Conservation (phyloP, 2,888 invertebrate genomes). For the Euzetes globulus region DNA sequence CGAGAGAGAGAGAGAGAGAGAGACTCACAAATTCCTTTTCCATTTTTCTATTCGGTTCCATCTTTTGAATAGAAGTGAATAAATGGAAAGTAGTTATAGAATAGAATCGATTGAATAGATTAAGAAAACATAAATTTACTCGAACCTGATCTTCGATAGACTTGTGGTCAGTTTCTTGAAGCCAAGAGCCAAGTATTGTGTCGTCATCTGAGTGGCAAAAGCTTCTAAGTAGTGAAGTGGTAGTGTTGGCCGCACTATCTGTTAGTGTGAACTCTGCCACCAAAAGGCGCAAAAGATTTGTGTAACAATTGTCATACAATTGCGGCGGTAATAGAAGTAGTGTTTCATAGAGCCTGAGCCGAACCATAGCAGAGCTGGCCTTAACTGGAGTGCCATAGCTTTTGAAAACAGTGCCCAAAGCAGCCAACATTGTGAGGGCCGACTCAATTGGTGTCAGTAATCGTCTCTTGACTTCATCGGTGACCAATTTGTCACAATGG, state of each 20-base stretch:
- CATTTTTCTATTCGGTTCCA: constrained; percentile 73
- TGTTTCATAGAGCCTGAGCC: constrained; percentile 84
- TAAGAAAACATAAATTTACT: neutral
- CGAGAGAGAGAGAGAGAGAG: neutral
- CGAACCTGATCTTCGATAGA: constrained; percentile 92
- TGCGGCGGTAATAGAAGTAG: constrained; percentile 67
- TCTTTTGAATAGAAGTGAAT: constrained; percentile 50
- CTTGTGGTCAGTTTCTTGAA: constrained; percentile 91
- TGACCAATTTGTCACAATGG: constrained; percentile 81
- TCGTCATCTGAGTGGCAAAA: constrained; percentile 82
- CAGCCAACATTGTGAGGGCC: constrained; percentile 85
- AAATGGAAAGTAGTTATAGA: constrained; percentile 25
- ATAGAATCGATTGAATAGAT: neutral
- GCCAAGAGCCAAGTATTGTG: constrained; percentile 85
- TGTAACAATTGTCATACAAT: constrained; percentile 74
- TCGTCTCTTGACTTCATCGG: constrained; percentile 82
- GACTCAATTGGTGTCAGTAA: constrained; percentile 87
- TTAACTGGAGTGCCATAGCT: constrained; percentile 85
- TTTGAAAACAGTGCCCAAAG: constrained; percentile 73
- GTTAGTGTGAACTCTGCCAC: constrained; percentile 89
- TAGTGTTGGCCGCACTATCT: constrained; percentile 85
- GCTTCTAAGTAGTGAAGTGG: constrained; percentile 70
- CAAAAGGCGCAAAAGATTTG: constrained; percentile 77
- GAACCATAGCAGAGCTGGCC: constrained; percentile 85
- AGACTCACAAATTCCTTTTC: constrained; percentile 50